Evolutionary conservation across 2,797 vertebrate genomes (phyloP).

Genomic region (Melanotaenia boesemani): DNA sequence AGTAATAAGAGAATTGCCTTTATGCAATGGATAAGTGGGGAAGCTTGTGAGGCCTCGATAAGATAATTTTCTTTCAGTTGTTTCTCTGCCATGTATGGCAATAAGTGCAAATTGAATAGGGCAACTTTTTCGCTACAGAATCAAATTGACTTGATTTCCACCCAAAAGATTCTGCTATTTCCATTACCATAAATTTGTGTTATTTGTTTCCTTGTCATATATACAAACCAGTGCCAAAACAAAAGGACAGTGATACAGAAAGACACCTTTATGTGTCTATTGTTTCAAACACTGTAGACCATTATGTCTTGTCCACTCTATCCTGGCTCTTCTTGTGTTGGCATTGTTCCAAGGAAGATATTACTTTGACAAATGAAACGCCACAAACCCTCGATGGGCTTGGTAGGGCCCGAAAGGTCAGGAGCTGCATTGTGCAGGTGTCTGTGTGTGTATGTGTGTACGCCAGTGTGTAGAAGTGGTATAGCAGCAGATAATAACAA

Average conservation of each 20-base stretch:
- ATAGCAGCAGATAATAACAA: constrained; percentile 64
- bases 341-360: constrained; percentile 75
- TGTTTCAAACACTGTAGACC: constrained; percentile 47
- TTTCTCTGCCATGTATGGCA: constrained; percentile 82
- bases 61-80: constrained; percentile 90
- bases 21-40: constrained; percentile 82
- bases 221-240: constrained; percentile 26
- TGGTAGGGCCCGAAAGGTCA: constrained; percentile 82
- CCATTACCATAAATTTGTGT: constrained; percentile 88
- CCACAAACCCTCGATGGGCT: constrained; percentile 70
- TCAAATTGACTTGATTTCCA: constrained; percentile 89
- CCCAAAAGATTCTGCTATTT: constrained; percentile 87
- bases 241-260: constrained; percentile 35
- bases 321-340: constrained; percentile 56
- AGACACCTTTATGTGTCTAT: constrained; percentile 40
- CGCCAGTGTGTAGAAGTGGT: constrained; percentile 49
- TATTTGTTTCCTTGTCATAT: constrained; percentile 67
- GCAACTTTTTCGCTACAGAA: constrained; percentile 88
- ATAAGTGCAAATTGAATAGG: constrained; percentile 90
- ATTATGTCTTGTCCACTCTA: constrained; percentile 54
- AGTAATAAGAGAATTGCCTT: constrained; percentile 91
- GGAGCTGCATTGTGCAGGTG: constrained; percentile 57
- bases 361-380: constrained; percentile 82
- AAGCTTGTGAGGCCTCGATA: constrained; percentile 83
- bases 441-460: not conserved